Base-by-base conservation (phyloP, 2,113 vertebrate genomes). In the Prunella fulvescens region DNA sequence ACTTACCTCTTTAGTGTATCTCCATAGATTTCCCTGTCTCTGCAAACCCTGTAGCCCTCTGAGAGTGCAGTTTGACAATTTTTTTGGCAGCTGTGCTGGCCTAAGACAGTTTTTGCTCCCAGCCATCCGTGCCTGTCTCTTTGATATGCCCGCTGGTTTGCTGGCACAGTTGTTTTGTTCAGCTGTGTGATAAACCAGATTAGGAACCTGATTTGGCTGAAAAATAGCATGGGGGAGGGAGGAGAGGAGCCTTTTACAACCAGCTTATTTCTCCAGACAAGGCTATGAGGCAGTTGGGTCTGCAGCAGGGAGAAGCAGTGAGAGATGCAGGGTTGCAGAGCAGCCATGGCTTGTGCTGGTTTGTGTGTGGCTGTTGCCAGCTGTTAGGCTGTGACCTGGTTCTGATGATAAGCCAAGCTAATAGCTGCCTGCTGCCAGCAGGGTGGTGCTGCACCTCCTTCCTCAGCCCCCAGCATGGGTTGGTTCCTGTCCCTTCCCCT, bases 31-130 rank as follows among this genome's bases (percentile, higher is more conserved):
- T 79, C 70, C 54, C 81, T 91, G 65, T 79, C 81, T 95, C 87
- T 23, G 20, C 57, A 91, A 95, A 90, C 42, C 71, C 79, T 83
- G n/a, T 83, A 73, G 54, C 71, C 82, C 64, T 90, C 44, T 39
- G 51, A 90, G 79, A 83, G 60, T 26, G 50, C 60, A 66, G 71
- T 70, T 44, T 81, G 79, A 92, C 79, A 77, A 67, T 86, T 83
- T 84, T 93, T 95, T 93, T 95, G 93, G 87, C 84, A 90, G 95
- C 78, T 93, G 37, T 76, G 70, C 80, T 93, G 71, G 54, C 33
- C 80, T 88, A 83, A 81, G 76, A 69, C 74, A 73, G 54, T 69
- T 80, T 90, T 69, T 79, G 73, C 93, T 94, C 86, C 40, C 69
- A 85, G 69, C 48, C 48, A 29, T 80, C 77, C 12, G 0, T n/a